Conservation (phyloP, 2,113 vertebrate genomes). For the Bagarius yarrelli region DNA sequence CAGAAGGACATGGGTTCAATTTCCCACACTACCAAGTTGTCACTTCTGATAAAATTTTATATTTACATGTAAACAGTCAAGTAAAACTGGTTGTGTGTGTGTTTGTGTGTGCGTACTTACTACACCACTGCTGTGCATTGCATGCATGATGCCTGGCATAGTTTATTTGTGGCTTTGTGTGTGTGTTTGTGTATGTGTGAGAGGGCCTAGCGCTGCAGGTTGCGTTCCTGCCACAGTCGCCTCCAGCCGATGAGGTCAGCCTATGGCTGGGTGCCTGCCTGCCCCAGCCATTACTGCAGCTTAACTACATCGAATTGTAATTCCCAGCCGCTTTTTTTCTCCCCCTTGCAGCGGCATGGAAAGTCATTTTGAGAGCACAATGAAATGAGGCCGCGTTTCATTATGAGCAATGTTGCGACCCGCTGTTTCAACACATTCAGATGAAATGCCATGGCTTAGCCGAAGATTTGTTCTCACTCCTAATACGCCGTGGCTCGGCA, state of each 20-base stretch:
- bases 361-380: conserved; percentile 65
- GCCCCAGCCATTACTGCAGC: conserved; percentile 62
- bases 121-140: not conserved
- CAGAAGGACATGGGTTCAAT: too few species aligned
- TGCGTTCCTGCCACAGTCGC: conserved; percentile 45
- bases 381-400: conserved; percentile 59
- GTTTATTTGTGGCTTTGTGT: conserved; percentile 14
- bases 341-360: conserved; percentile 50
- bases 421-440: conserved; percentile 62
- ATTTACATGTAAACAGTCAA: too few species aligned
- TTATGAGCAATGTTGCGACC: conserved; percentile 58
- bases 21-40: too few species aligned
- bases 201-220: conserved; percentile 14
- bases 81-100: not conserved
- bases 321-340: conserved; percentile 57
- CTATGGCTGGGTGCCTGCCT: conserved; percentile 59
- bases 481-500: conserved; percentile 31
- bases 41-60: too few species aligned
- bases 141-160: not conserved
- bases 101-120: not conserved
- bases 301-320: conserved; percentile 65
- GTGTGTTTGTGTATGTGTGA: conserved; percentile 2
- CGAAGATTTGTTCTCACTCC: conserved; percentile 42
- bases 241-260: conserved; percentile 64
- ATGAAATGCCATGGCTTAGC: conserved; percentile 52